Base-by-base conservation (phyloP, 2,113 vertebrate genomes). In the Onychostruthus taczanowskii region DNA sequence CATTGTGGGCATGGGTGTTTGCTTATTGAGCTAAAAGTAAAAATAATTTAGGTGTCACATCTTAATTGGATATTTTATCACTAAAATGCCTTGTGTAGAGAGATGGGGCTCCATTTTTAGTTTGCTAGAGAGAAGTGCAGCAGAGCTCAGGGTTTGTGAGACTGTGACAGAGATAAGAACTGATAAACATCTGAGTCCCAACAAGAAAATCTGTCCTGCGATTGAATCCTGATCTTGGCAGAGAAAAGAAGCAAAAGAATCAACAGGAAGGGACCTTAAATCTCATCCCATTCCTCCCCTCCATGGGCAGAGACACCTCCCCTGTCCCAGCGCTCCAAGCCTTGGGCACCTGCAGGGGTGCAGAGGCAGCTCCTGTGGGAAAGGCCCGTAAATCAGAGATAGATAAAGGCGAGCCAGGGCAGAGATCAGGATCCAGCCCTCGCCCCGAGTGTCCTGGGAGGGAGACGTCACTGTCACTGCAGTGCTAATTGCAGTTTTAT, bases 391-490 rank as follows among this genome's bases (percentile, higher is more conserved):
- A 85, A 58, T 35, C 16, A 20, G 56, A 39, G 50, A 43, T 49
- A 39, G 50, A 43, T 49, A 10, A n/a, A 31, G 0, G 11, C 1
- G 41, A 5, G 23, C 2, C 47, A 19, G 84, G 24, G 24, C 35
- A 30, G 50, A 47, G 69, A n/a, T 90, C 43, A 7, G 35, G 55
- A 22, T 19, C 9, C 11, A 41, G 61, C 31, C 24, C 17, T 46
- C 0, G 3, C 4, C 16, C 9, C 6, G 35, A 35, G 56, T 49
- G 66, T 73, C 39, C 49, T 7, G 9, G 3, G 2, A 19, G 27
- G 22, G n/a, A 41, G 46, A 6, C 4, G 0, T 66, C 56, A 2
- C 52, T 50, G 3, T 6, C 49, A 4, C 7, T 43, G 5, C 10
- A 6, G n/a, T 24, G 17, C 35, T 52, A 18, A 8, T 21, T 84